These are phyloP conservation scores for Ptychochromis oligacanthus DNA, from an alignment of 2,113 vertebrate species.

Conservation along the genomic window DNA sequence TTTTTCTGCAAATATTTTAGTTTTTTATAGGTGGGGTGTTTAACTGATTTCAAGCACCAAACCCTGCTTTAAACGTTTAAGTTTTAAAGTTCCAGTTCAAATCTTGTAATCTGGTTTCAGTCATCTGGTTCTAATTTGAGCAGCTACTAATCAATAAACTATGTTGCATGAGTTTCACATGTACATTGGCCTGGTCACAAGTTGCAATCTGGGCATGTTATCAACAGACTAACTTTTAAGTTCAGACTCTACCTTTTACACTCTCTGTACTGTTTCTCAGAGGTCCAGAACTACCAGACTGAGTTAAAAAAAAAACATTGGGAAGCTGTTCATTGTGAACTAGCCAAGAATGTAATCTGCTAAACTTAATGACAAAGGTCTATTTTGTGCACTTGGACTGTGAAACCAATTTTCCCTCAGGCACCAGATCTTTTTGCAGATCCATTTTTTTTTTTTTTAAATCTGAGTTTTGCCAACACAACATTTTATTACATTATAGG, in stretches of 20 bases:
- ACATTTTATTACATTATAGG: not conserved
- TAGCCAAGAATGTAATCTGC: constrained; percentile 35
- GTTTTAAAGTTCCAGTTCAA: not conserved
- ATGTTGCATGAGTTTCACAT: not conserved
- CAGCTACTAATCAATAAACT: constrained; percentile 13
- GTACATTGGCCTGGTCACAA: not conserved
- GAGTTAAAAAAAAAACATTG: not conserved
- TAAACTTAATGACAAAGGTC: constrained; percentile 18
- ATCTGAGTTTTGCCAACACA: not conserved
- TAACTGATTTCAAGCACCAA: not conserved
- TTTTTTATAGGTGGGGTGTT: not conserved
- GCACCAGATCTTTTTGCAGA: not conserved
- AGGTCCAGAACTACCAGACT: not conserved
- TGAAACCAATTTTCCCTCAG: not conserved
- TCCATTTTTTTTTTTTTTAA: not conserved
- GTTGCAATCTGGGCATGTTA: constrained; percentile 28
- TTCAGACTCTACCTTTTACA: not conserved
- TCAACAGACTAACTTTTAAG: constrained; percentile 12
- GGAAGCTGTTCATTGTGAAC: not conserved
- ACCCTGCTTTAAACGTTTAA: too few relatives aligned
- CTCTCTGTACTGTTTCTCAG: not conserved
- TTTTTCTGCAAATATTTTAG: not conserved
- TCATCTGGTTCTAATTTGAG: constrained; percentile 47
- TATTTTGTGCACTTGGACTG: not conserved
- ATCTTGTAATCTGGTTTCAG: constrained; percentile 19